Conservation (phyloP, 2,113 vertebrate species). For the Hucho hucho region DNA sequence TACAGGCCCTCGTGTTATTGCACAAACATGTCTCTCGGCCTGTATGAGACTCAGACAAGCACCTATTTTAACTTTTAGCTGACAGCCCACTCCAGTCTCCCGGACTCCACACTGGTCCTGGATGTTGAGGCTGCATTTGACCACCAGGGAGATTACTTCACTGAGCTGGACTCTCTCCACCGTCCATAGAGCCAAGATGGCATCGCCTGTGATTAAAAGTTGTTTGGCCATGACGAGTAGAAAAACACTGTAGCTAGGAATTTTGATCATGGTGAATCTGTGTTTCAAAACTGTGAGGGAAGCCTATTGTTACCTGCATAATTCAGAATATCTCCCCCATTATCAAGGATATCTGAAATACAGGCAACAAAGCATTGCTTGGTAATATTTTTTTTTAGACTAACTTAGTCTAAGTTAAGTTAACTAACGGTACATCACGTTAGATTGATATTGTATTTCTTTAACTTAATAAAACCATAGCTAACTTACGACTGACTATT, state of each 20-base stretch:
- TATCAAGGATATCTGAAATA: conserved; percentile 62
- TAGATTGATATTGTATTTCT: neutral
- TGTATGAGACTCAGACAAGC: neutral
- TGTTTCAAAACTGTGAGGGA: neutral
- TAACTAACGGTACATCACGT: neutral
- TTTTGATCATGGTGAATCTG: neutral
- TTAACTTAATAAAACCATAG: neutral
- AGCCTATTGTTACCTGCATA: conserved; percentile 65
- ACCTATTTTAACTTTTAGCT: conserved; percentile 42
- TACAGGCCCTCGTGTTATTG: too few relatives aligned
- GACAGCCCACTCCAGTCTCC: conserved; percentile 16
- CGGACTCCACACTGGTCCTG: conserved; percentile 32
- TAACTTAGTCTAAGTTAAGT: too few relatives aligned
- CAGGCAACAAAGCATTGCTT: neutral
- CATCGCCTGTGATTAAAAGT: conserved; percentile 25
- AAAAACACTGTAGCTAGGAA: neutral
- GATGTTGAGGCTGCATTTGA: conserved; percentile 40
- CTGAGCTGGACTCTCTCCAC: conserved; percentile 1
- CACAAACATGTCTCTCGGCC: neutral
- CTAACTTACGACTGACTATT: conserved; percentile 71
- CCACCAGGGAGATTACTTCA: conserved; percentile 25
- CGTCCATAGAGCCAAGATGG: conserved; percentile 31
- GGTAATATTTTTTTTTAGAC: too few relatives aligned
- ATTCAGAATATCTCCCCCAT: conserved; percentile 73
- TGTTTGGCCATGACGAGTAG: neutral